Percentiles rank a stretch among this genome's conserved stretches.
These are phyloP conservation scores for Muscicapa adusta DNA, from an alignment of 2,113 vertebrate genomes.

Conservation along the genomic window DNA sequence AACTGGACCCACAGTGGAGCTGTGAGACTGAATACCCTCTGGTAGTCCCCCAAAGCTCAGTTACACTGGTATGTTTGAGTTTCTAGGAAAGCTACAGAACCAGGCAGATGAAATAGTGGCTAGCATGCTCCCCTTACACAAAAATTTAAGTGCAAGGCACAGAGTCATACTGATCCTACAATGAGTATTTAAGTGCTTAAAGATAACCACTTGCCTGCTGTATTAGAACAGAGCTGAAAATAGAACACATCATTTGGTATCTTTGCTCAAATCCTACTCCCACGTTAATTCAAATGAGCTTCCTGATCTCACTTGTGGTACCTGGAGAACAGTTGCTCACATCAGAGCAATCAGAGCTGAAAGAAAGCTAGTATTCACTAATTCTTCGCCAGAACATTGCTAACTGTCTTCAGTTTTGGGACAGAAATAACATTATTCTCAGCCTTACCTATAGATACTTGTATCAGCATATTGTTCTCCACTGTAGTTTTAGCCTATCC, in stretches of 20 bases:
- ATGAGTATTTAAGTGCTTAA: not conserved
- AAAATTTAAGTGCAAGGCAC: not conserved
- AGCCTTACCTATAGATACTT: not conserved
- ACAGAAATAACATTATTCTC: not conserved
- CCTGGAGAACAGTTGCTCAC: not conserved
- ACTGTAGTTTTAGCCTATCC: not conserved
- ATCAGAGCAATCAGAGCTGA: not conserved
- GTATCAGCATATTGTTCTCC: not conserved
- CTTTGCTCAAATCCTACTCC: not conserved
- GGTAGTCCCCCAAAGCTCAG: not conserved
- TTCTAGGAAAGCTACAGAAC: not conserved
- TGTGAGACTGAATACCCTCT: not conserved
- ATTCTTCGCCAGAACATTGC: not conserved
- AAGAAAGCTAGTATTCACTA: not conserved
- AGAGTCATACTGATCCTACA: not conserved
- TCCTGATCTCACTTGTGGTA: not conserved
- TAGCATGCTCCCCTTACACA: not conserved
- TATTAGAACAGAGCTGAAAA: not conserved
- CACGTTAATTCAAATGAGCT: not conserved
- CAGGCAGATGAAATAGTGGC: not conserved
- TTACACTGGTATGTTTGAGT: rapidly evolving
- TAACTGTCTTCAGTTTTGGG: not conserved
- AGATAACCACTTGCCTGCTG: not conserved
- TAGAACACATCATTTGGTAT: not conserved
- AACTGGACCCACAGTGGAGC: not conserved